These are phyloP conservation scores for Aegypius monachus DNA, from an alignment of 2,113 vertebrate genomes.

Conservation along the genomic window DNA sequence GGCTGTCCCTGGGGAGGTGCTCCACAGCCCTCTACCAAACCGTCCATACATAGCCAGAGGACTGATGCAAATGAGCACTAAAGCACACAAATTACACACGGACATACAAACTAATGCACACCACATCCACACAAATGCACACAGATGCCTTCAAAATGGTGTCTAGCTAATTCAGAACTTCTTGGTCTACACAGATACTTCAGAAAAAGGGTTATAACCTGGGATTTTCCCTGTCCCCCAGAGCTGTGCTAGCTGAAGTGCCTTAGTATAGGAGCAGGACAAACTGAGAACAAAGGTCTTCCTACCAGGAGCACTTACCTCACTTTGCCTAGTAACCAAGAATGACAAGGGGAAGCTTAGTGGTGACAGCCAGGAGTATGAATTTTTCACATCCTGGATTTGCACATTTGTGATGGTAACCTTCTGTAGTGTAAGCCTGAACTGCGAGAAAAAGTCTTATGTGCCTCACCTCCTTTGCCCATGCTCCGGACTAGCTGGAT, in stretches of 20 bases:
- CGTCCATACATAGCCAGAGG: not conserved
- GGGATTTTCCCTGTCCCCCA: not conserved
- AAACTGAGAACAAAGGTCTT: not conserved
- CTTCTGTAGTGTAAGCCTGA: not conserved
- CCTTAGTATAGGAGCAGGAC: not conserved
- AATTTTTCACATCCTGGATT: not conserved
- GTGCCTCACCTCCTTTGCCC: not conserved
- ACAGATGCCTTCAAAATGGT: not conserved
- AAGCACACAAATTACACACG: not conserved
- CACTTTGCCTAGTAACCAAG: not conserved
- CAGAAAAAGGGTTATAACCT: not conserved
- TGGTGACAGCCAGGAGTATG: not conserved
- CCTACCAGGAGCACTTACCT: not conserved
- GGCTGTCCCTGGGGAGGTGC: not conserved
- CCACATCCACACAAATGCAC: not conserved
- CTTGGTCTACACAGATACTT: not conserved
- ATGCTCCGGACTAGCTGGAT: not conserved
- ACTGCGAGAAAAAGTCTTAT: rapidly evolving
- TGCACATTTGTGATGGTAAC: not conserved
- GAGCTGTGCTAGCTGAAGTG: not conserved
- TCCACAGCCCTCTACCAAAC: not conserved
- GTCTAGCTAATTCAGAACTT: not conserved
- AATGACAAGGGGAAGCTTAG: not conserved
- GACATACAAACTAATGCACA: not conserved
- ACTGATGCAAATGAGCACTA: not conserved